A percentile compares a stretch with the other conserved stretches of the same genome.
phyloP scores from a whole-genome alignment of 2,888 invertebrate genomes.

The Dicyrtomina minuta region DNA sequence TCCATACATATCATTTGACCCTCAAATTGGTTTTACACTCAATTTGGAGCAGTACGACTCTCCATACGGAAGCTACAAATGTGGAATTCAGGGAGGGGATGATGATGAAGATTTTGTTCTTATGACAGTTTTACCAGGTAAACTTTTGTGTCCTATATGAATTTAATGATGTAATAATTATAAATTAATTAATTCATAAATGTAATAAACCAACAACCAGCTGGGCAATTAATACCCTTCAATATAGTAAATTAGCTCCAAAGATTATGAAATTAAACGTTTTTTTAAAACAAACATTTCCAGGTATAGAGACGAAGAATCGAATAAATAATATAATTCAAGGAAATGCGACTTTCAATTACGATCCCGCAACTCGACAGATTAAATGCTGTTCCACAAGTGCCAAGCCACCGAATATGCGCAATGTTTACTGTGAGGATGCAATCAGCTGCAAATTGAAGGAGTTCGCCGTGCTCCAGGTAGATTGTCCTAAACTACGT shows the following conservation, averaged over 20 bases:
- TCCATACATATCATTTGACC: constrained; percentile 45
- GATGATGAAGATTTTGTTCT: constrained; percentile 34
- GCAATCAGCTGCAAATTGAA: constrained; percentile 46
- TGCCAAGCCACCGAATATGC: constrained; percentile 44
- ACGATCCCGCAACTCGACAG: constrained; percentile 38
- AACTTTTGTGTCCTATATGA: too few relatives aligned
- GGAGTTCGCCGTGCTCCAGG: constrained; percentile 40
- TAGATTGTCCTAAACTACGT: too few relatives aligned
- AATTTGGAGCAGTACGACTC: constrained; percentile 38
- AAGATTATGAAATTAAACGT: neutral
- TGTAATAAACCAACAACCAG: too few relatives aligned
- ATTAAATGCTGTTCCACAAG: constrained; percentile 51
- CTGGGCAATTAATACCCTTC: too few relatives aligned
- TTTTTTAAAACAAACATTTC: too few relatives aligned
- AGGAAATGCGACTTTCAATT: constrained; percentile 36
- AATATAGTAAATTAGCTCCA: too few relatives aligned
- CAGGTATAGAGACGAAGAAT: neutral
- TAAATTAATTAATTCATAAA: neutral
- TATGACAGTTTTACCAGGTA: constrained; percentile 32
- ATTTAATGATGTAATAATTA: neutral
- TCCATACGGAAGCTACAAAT: constrained; percentile 47
- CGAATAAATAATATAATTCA: neutral
- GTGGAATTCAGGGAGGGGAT: constrained; percentile 41
- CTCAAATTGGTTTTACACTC: constrained; percentile 45
- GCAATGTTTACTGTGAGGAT: constrained; percentile 48